Percentiles rank a stretch among this genome's conserved stretches.
These are phyloP conservation scores for Machaerirhynchus nigripectus DNA, from an alignment of 2,113 vertebrate species.

Conservation along the genomic window DNA sequence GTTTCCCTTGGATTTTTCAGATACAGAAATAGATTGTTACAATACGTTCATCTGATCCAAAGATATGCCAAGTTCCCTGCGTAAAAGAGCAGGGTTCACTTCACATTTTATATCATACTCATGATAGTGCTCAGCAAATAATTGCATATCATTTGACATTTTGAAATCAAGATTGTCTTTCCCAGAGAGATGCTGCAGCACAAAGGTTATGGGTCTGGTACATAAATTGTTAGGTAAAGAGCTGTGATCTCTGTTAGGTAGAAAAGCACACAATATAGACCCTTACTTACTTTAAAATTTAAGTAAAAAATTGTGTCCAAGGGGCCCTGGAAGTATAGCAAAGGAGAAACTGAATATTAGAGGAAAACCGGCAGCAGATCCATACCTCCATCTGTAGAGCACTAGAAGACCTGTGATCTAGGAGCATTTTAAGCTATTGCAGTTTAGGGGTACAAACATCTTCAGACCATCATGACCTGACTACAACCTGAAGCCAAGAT, in stretches of 20 bases:
- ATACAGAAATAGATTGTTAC: neutral
- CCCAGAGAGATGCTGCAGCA: neutral
- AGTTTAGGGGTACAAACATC: neutral
- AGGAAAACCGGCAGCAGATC: neutral
- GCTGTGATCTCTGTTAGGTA: neutral
- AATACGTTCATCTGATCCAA: neutral
- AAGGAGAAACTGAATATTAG: neutral
- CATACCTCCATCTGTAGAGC: neutral
- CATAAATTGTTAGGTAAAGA: neutral
- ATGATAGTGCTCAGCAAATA: neutral
- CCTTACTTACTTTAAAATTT: neutral
- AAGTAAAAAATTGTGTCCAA: neutral
- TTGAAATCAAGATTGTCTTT: neutral
- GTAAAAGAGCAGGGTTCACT: neutral
- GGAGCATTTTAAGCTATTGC: neutral
- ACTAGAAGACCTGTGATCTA: neutral
- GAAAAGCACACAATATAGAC: neutral
- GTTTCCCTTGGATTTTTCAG: neutral
- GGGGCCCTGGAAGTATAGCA: neutral
- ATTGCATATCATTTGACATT: neutral
- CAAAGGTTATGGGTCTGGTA: neutral
- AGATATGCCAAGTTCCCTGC: neutral
- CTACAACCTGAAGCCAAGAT: neutral
- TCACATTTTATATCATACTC: neutral
- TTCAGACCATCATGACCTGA: neutral